These are phyloP conservation scores for Rhinogobio ventralis DNA, from an alignment of 2,797 vertebrate genomes.

Conservation along the genomic window DNA sequence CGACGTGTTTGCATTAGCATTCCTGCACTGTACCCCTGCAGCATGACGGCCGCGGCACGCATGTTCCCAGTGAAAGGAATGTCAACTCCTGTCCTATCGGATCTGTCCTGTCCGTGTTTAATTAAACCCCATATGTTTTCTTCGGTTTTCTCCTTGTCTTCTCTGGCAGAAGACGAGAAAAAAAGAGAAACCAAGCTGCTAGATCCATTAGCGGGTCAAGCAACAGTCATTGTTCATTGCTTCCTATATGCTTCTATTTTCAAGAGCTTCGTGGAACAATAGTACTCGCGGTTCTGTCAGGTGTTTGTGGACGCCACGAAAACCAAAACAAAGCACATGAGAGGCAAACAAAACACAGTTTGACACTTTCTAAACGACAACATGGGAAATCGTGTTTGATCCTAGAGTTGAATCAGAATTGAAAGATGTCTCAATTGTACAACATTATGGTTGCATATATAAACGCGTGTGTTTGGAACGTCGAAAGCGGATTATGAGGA, in stretches of 20 bases:
- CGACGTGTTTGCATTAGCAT: constrained; percentile 64
- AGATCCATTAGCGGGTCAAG: constrained; percentile 82
- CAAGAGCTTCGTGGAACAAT: constrained; percentile 75
- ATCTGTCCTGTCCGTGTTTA: constrained; percentile 54
- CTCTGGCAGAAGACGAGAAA: constrained; percentile 32
- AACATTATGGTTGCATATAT: constrained; percentile 39
- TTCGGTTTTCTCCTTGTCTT: constrained; percentile 47
- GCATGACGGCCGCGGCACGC: constrained; percentile 18
- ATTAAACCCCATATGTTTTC: constrained; percentile 70
- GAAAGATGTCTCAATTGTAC: constrained; percentile 47
- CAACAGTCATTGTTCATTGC: constrained; percentile 84
- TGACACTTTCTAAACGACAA: constrained; percentile 25
- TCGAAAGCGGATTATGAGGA: constrained; percentile 59
- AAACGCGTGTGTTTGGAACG: constrained; percentile 69
- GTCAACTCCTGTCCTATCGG: constrained; percentile 50
- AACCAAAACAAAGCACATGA: constrained; percentile 67
- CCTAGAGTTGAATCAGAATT: constrained; percentile 12
- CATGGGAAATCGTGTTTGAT: constrained; percentile 37
- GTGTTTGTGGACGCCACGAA: constrained; percentile 58
- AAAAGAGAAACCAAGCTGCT: constrained; percentile 68
- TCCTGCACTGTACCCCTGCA: constrained; percentile 46
- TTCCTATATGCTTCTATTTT: constrained; percentile 79
- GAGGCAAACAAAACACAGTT: constrained; percentile 55
- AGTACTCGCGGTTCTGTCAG: constrained; percentile 62
- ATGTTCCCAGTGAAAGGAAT: constrained; percentile 61